phyloP scores from a whole-genome alignment of 1,140 invertebrate genomes.

The Drosophila neocordata region DNA sequence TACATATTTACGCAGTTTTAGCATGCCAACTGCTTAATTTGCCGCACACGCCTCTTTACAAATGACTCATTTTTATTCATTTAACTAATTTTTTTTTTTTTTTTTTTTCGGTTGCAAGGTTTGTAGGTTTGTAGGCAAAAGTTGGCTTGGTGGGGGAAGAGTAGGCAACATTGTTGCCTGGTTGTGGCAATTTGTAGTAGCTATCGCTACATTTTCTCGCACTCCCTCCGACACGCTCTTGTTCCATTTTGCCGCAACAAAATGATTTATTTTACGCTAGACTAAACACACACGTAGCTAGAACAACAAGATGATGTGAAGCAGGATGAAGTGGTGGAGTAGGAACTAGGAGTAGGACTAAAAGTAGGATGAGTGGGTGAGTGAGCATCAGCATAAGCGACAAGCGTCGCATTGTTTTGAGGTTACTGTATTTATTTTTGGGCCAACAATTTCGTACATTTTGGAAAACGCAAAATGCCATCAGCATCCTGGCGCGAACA shows the following conservation, averaged over 20 bases:
- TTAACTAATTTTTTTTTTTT: slow-evolving; percentile 55
- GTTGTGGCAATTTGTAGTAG: slow-evolving; percentile 46
- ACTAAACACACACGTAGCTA: slow-evolving; percentile 67
- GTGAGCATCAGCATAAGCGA: slow-evolving; percentile 37
- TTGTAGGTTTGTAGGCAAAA: not conserved
- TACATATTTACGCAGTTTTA: slow-evolving; percentile 37
- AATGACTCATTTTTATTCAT: slow-evolving; percentile 77
- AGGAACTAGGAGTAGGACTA: not conserved
- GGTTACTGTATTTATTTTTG: slow-evolving; percentile 66
- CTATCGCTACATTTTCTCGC: slow-evolving; percentile 38
- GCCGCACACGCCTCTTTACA: slow-evolving; percentile 31
- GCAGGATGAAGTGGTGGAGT: not conserved
- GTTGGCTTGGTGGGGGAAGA: slow-evolving; percentile 5
- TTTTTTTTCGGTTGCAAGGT: too few relatives aligned
- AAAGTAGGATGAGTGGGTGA: not conserved
- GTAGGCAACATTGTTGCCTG: not conserved
- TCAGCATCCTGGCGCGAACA: slow-evolving; percentile 45
- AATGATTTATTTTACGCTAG: slow-evolving; percentile 79
- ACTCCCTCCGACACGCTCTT: not conserved
- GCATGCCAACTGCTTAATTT: slow-evolving; percentile 61
- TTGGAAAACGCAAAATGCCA: slow-evolving; percentile 50
- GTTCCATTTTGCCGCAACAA: slow-evolving; percentile 50
- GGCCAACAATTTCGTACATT: slow-evolving; percentile 57
- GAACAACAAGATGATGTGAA: slow-evolving; percentile 31
- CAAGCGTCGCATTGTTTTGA: slow-evolving; percentile 69